phyloP scores from a whole-genome alignment of 1,140 invertebrate species.

The Bombus ignitus region DNA sequence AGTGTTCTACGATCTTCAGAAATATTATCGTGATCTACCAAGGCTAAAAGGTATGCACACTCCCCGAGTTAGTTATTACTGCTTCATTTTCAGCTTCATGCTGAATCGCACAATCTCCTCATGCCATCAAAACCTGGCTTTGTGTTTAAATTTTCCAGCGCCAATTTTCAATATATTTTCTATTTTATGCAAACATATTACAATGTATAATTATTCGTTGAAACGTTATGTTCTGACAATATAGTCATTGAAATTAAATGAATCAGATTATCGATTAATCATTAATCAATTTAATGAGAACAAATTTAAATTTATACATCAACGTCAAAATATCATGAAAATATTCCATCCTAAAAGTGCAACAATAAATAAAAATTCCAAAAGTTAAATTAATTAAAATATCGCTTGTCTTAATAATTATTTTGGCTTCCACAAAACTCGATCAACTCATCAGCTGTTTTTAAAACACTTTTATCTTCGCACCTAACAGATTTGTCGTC shows the following conservation, averaged over 20 bases:
- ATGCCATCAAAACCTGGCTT: neutral
- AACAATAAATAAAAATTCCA: neutral
- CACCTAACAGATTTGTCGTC: no score
- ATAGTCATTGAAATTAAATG: neutral
- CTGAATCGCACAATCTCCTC: neutral
- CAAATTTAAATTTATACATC: neutral
- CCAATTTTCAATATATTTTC: neutral
- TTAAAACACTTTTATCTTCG: no score
- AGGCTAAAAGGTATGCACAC: neutral
- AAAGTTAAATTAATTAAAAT: neutral
- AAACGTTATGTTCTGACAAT: neutral
- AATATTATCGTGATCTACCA: neutral
- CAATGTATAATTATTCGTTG: neutral
- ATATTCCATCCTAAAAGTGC: no score
- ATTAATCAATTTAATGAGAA: no score
- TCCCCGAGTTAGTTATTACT: neutral
- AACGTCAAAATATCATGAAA: neutral
- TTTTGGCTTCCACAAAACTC: no score
- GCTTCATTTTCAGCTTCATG: slow-evolving; percentile 7
- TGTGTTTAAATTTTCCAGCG: neutral
- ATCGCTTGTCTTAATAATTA: no score
- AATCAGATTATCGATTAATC: no score
- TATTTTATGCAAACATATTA: neutral
- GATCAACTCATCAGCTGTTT: no score
- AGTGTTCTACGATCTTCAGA: neutral